Conservation (phyloP, 2,888 invertebrate genomes). For the Amblyjoppa proteus region DNA sequence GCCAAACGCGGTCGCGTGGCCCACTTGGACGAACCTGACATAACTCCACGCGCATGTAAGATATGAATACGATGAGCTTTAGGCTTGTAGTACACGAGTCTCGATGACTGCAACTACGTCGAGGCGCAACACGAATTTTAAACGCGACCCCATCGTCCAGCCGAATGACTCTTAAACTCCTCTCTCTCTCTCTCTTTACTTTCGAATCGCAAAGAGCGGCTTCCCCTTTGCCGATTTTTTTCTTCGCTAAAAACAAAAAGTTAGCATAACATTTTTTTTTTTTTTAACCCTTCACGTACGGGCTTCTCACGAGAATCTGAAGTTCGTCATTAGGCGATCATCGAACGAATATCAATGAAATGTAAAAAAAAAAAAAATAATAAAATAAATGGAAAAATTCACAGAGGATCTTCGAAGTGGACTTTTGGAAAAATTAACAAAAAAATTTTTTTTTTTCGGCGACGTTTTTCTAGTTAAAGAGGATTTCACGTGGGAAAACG, state of each 20-base stretch:
- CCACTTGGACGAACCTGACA: slow-evolving; percentile 76
- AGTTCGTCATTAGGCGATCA: not conserved
- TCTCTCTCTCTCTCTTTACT: not conserved
- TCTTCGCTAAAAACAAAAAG: not conserved
- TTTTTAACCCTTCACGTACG: not conserved
- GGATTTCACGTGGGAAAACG: not conserved
- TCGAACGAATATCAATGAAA: not conserved
- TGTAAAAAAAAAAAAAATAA: not conserved
- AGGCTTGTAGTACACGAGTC: slow-evolving; percentile 23
- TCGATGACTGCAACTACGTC: slow-evolving; percentile 9
- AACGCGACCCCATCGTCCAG: not conserved
- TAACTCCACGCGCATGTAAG: slow-evolving; percentile 65
- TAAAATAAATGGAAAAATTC: not conserved
- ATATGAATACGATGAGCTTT: not conserved
- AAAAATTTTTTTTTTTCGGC: not conserved
- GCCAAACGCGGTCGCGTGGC: slow-evolving; percentile 66
- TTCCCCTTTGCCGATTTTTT: not conserved
- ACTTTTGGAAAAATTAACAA: not conserved
- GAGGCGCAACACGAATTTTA: slow-evolving; percentile 31
- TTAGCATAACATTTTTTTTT: not conserved
- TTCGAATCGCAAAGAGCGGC: slow-evolving; percentile 51
- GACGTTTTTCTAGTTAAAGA: not conserved
- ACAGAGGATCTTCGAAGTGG: not conserved
- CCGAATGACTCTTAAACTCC: slow-evolving; percentile 7
- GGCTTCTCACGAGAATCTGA: not conserved